Base-by-base conservation (phyloP, 2,113 vertebrate species). In the Lontra canadensis region DNA sequence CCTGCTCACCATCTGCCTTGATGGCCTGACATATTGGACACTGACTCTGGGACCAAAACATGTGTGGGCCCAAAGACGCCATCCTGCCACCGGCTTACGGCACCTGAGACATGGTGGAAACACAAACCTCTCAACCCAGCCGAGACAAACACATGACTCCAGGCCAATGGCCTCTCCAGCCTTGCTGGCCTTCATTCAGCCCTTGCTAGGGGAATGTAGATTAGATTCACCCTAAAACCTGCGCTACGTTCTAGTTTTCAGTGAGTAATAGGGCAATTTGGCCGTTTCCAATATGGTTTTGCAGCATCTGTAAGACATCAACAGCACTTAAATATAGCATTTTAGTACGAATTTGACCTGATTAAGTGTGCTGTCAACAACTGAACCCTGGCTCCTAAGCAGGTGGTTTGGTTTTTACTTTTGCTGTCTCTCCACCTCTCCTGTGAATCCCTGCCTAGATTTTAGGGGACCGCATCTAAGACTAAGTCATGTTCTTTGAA, bases 11-110 rank as follows among this genome's bases (percentile, higher is more conserved):
- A 99, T 99, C 99, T 99, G 99, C 98, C 99, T 98, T 98, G 97
- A 98, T 98, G 98, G 98, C 98, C 98, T 98, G 98, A 99, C 99
- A 99, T 99, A 99, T 98, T 99, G 99, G 99, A 99, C 99, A 99
- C 98, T 98, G 99, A 98, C 98, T 98, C 97, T 98, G 98, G 98
- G 98, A 98, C 98, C 98, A 98, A 94, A 98, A 98, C 98, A 98
- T 97, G 97, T 98, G 98, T 82, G 95, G 95, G 97, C 92, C 98
- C 98, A 96, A 98, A 96, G 97, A 98, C 90, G 93, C 81, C 79
- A 86, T 91, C 88, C 73, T 97, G 80, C 90, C 86, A 84, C 87
- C 20, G 55, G 73, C 31, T 81, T 81, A n/a, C 67, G 59, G 23
- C 25, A 88, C 96, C 82, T 63, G 94, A 95, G 97, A 92, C 97